Base-by-base conservation (phyloP, 64 coral and sea anemone genomes). In the Anthopleura sola region DNA sequence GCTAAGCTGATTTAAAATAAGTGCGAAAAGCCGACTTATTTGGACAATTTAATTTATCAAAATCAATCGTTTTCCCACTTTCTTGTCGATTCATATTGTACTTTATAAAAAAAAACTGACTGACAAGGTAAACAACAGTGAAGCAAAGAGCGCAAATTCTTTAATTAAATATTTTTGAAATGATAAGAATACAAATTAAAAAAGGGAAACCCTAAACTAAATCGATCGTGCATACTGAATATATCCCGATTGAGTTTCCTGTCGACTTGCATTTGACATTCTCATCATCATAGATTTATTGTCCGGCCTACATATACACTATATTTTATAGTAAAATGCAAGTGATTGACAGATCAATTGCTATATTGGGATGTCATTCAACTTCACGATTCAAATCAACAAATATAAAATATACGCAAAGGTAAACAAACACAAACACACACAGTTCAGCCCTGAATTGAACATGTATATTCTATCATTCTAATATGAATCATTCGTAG, bases 21-120 rank as follows among this genome's bases (percentile, higher is more conserved):
- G 66, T 71, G 66, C 28, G n/a, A 71, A 71, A 71, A 71, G 34
- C 66, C 28, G n/a, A 71, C 66, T 71, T 71, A 71, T 66, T 66
- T n/a, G 60, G 28, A 28, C 28, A 71, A 71, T 71, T 71, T 32
- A 71, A 32, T 71, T 71, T 71, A 32, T 71, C 66, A 71, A 32
- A 34, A 71, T 71, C 66, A 71, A 71, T 32, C 29, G 13, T 13
- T 71, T 69, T 62, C 58, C 58, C 58, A 62, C 21, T 71, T 71
- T 71, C 13, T 24, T 23, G 19, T 20, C 3, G 24, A 62, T 24
- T 62, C 24, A 24, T 62, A 23, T 26, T 24, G 58, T 62, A 62
- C 24, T 24, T 62, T 26, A 62, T 5, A 24, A 62, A 14, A 19
- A n/a, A 26, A 62, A 62, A 20, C 2, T 24, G 29, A 32, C 11